These are phyloP conservation scores for Vidua macroura DNA, from an alignment of 2,113 vertebrate species.

Conservation along the genomic window DNA sequence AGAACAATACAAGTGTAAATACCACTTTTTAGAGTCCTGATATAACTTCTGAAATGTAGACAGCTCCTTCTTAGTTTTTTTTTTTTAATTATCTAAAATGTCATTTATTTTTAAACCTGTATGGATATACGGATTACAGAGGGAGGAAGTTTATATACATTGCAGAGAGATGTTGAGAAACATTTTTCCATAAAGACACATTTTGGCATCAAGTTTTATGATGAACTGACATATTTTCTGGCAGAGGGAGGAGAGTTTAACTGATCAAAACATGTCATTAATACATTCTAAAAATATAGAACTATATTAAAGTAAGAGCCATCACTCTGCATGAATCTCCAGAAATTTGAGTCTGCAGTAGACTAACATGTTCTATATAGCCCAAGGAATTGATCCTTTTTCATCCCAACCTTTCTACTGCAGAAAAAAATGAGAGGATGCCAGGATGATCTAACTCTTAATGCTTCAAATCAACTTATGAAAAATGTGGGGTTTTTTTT, in stretches of 20 bases:
- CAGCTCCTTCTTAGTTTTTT: background rate
- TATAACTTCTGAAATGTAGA: background rate
- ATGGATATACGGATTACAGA: background rate
- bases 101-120: background rate
- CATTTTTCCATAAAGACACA: background rate
- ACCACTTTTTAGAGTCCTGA: background rate
- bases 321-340: background rate
- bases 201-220: background rate
- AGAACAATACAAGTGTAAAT: background rate
- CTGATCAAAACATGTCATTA: background rate
- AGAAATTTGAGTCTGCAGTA: background rate
- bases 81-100: background rate
- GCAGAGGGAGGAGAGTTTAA: background rate
- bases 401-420: background rate
- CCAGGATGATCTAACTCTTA: background rate
- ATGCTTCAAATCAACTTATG: background rate
- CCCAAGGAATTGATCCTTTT: background rate
- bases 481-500: background rate
- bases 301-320: background rate
- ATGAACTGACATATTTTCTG: background rate
- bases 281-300: background rate
- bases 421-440: background rate
- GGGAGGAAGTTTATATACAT: background rate
- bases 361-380: background rate
- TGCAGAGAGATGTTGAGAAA: background rate